These are phyloP conservation scores for Corapipo altera DNA, from an alignment of 2,113 vertebrate species.

Conservation along the genomic window DNA sequence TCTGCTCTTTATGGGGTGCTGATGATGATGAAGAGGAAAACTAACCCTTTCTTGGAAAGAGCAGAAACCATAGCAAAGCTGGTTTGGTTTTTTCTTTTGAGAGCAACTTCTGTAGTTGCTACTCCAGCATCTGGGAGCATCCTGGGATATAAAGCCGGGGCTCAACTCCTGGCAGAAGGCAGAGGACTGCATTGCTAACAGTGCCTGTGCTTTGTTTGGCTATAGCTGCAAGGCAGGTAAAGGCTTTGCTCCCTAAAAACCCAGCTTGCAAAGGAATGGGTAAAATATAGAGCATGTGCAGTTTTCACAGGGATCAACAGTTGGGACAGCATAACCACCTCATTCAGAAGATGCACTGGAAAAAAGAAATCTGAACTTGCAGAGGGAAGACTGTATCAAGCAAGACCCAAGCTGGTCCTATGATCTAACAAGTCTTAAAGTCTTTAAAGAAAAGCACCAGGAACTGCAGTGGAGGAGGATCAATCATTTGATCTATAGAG, in stretches of 20 bases:
- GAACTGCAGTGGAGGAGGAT: neutral
- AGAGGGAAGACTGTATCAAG: neutral
- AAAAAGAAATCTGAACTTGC: neutral
- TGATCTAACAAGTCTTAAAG: neutral
- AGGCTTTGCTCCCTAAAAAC: neutral
- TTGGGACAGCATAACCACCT: neutral
- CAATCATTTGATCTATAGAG: neutral
- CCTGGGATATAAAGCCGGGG: neutral
- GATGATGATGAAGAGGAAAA: neutral
- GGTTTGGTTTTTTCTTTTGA: neutral
- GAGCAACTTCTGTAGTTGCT: neutral
- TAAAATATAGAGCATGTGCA: rapidly evolving
- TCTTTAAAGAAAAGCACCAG: neutral
- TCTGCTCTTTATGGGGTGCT: neutral
- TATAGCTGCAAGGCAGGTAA: neutral
- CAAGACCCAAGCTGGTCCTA: neutral
- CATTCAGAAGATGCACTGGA: neutral
- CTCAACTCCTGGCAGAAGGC: neutral
- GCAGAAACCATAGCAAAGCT: neutral
- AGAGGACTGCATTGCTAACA: neutral
- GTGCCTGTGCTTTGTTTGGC: neutral
- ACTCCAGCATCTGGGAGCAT: neutral
- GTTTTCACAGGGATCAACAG: neutral
- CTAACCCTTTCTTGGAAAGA: neutral
- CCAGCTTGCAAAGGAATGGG: neutral